Evolutionary conservation across 2,797 vertebrate genomes (phyloP).

Genomic region (Ibycter americanus): DNA sequence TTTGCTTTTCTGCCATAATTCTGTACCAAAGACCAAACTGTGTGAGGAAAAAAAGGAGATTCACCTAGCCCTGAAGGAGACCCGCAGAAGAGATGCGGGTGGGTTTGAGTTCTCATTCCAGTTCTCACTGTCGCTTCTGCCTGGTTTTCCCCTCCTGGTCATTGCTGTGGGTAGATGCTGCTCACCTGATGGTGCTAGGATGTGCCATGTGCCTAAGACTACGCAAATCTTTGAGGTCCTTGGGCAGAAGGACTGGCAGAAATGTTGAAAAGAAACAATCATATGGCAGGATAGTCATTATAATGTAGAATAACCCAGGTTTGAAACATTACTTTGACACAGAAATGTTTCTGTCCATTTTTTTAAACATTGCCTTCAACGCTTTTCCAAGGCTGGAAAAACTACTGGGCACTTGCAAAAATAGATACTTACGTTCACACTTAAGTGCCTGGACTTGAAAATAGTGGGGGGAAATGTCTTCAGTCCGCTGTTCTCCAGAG

Average conservation of each 20-base stretch:
- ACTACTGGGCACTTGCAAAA: background rate
- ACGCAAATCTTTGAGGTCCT: background rate
- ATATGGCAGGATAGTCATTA: too few species aligned
- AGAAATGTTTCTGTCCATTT: background rate
- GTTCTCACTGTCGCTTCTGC: background rate
- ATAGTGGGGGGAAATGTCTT: background rate
- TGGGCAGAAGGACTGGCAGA: background rate
- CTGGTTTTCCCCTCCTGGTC: background rate
- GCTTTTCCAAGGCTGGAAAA: background rate
- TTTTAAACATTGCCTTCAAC: background rate
- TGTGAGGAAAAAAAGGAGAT: background rate
- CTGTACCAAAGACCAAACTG: background rate
- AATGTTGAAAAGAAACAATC: background rate
- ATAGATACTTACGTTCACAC: background rate
- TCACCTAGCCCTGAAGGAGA: background rate
- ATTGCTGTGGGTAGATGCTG: rapidly evolving
- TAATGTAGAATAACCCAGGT: background rate
- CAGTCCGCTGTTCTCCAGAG: background rate
- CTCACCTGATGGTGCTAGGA: background rate
- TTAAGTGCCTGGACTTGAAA: background rate
- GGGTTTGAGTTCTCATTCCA: background rate
- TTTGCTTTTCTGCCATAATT: background rate
- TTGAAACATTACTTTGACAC: background rate
- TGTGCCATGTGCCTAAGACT: too few species aligned
- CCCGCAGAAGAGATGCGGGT: background rate